Evolutionary conservation across 2,797 vertebrate genomes (phyloP), one percentile per base, ranked within the genome.

Genomic region (Artibeus lituratus): DNA sequence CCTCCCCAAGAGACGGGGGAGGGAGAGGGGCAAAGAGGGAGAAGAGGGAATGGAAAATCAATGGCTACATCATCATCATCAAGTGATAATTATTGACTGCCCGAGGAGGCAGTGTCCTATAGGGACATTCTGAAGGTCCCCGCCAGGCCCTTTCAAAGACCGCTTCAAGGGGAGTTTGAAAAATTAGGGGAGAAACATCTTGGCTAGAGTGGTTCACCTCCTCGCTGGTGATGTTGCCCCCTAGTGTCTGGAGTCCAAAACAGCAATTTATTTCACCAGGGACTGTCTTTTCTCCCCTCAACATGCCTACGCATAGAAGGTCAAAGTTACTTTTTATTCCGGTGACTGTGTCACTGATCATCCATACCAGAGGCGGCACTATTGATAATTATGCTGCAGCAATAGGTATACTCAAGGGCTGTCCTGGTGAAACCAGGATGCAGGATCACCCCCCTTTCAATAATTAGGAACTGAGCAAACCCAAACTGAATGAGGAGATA

Each of bases 41-140:
- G 94, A 70, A 32, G 53, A 85, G 59, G 5, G 5, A 81, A 74
- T 90, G 93, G 7, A 94, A 94, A 92, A 95, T 95, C 78, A 0
- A 81, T 97, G 73, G 26, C 42, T 81, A 57, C 49, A 29, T 88
- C 47, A 3, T 94, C 91, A 82, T 86, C 82, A 65, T 83, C 95
- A 90, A 88, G 87, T 82, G 93, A 67, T 93, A 93, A 62, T 93
- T 88, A 93, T 62, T 65, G 94, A 91, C 76, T 57, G 47, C n/a
- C 47, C 49, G 21, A 59, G 94, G 47, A 91, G 72, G 74, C 95
- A 73, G 0, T 29, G 87, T 65, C n/a, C 57, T 69, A 0, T 62
- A 7, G 42, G 72, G 55, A 44, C 42, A 51, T 72, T 70, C 74
- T 78, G 65, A 94, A 86, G 62, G 77, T 35, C 35, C 10, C 6